Conservation (phyloP, 35 echinoderm and acorn worm species). For the Ophioderma brevispina region DNA sequence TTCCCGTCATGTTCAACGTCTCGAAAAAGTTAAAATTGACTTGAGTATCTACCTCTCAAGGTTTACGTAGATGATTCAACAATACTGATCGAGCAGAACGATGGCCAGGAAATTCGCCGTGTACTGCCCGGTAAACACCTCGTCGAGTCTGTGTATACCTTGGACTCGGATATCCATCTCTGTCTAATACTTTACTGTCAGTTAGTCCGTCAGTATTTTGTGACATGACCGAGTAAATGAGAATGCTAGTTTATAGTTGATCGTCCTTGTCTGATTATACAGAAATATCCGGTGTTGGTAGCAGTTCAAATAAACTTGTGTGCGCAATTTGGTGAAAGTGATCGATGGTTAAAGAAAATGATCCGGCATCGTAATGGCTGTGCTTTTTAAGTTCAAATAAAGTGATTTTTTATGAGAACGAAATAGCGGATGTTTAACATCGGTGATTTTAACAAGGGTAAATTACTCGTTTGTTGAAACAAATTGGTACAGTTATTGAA, state of each 20-base stretch:
- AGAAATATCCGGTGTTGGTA: background rate
- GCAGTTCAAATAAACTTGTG: background rate
- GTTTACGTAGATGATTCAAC: background rate
- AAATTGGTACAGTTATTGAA: too few relatives aligned
- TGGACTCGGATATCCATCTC: background rate
- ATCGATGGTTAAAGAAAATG: background rate
- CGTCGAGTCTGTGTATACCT: background rate
- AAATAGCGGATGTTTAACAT: slow-evolving; percentile 4
- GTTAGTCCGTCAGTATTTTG: too few relatives aligned
- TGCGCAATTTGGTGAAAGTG: background rate
- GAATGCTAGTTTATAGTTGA: background rate
- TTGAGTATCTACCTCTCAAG: too few relatives aligned
- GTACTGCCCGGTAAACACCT: background rate
- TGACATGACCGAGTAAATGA: background rate
- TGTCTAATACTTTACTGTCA: background rate
- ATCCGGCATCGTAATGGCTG: background rate
- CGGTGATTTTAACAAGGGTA: too few relatives aligned
- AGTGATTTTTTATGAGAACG: background rate
- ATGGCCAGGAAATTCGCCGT: background rate
- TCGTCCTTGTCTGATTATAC: background rate
- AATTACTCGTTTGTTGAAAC: too few relatives aligned
- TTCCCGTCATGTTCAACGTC: too few relatives aligned
- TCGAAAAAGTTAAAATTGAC: too few relatives aligned
- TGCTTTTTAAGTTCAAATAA: background rate
- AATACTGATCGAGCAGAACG: background rate